These are phyloP conservation scores for rabbit (Oryctolagus cuniculus) DNA, from an alignment of 2,113 vertebrate species.

Conservation along the genomic window DNA sequence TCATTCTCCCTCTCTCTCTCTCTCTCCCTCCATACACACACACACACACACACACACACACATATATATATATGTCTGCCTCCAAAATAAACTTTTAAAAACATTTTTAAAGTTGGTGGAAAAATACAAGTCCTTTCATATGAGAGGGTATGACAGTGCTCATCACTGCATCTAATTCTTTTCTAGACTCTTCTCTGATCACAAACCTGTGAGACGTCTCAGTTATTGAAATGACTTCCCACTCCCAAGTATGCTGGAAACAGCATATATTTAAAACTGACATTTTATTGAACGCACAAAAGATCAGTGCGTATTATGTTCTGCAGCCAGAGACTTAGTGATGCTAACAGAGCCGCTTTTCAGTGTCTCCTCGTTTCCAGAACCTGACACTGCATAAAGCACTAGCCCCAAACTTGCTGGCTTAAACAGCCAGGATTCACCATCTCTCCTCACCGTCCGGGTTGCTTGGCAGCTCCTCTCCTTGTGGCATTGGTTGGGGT, in stretches of 20 bases:
- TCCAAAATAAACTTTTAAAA: too few relatives aligned
- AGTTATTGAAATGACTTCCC: conserved; percentile 13
- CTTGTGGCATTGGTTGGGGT: background rate
- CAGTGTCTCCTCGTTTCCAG: background rate
- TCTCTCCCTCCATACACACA: too few relatives aligned
- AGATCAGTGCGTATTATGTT: conserved; percentile 68
- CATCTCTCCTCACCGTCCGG: background rate
- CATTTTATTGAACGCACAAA: conserved; percentile 61
- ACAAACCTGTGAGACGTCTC: conserved; percentile 13
- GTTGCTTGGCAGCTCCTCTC: background rate
- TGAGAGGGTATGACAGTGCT: background rate
- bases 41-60: too few relatives aligned
- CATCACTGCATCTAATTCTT: background rate
- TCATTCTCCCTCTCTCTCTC: too few relatives aligned
- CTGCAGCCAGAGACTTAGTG: conserved; percentile 27
- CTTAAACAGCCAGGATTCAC: background rate
- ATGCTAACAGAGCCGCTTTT: background rate
- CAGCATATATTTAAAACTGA: conserved; percentile 66
- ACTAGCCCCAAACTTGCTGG: background rate
- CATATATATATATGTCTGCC: too few relatives aligned
- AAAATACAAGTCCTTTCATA: too few relatives aligned
- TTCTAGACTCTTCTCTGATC: background rate
- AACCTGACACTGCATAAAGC: background rate
- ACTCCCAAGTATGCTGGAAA: conserved; percentile 47
- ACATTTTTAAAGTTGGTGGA: too few relatives aligned